These are phyloP conservation scores for Halcyon chelicuti DNA, from an alignment of 2,797 vertebrate species.

Conservation along the genomic window DNA sequence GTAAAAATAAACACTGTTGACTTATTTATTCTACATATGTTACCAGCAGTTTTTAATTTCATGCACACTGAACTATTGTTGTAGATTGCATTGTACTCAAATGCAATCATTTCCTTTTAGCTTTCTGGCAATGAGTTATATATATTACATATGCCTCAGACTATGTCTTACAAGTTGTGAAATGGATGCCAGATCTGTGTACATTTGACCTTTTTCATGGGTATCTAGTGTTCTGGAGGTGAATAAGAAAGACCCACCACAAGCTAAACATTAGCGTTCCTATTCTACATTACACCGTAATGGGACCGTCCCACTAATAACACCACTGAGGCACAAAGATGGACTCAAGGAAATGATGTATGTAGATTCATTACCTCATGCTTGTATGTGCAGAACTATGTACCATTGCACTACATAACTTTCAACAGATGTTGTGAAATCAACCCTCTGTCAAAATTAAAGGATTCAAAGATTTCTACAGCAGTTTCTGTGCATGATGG, in stretches of 20 bases:
- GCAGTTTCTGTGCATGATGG: not conserved
- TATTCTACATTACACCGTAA: slow-evolving; percentile 24
- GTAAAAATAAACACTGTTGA: slow-evolving; percentile 51
- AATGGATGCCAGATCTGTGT: slow-evolving; percentile 77
- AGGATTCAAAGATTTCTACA: slow-evolving; percentile 38
- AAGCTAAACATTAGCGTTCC: slow-evolving; percentile 61
- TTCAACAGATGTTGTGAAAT: slow-evolving; percentile 84
- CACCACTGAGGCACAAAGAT: not conserved
- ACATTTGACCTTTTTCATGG: slow-evolving; percentile 73
- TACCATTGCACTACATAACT: slow-evolving; percentile 74
- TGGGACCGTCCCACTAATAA: slow-evolving; percentile 36
- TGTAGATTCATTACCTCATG: slow-evolving; percentile 79
- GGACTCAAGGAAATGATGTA: slow-evolving; percentile 62
- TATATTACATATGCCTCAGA: slow-evolving; percentile 81
- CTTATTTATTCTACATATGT: slow-evolving; percentile 58
- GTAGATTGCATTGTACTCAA: slow-evolving; percentile 82
- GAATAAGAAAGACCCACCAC: slow-evolving; percentile 73
- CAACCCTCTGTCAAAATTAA: slow-evolving; percentile 60
- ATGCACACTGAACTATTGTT: slow-evolving; percentile 82
- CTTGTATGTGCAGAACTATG: slow-evolving; percentile 22
- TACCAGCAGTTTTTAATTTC: slow-evolving; percentile 84
- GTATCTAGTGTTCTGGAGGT: slow-evolving; percentile 70
- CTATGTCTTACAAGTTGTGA: slow-evolving; percentile 75
- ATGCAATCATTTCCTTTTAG: slow-evolving; percentile 87
- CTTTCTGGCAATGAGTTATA: slow-evolving; percentile 76